Evolutionary conservation across 2,113 vertebrate species (phyloP).

Genomic region (Ptilorrhoa leucosticta): DNA sequence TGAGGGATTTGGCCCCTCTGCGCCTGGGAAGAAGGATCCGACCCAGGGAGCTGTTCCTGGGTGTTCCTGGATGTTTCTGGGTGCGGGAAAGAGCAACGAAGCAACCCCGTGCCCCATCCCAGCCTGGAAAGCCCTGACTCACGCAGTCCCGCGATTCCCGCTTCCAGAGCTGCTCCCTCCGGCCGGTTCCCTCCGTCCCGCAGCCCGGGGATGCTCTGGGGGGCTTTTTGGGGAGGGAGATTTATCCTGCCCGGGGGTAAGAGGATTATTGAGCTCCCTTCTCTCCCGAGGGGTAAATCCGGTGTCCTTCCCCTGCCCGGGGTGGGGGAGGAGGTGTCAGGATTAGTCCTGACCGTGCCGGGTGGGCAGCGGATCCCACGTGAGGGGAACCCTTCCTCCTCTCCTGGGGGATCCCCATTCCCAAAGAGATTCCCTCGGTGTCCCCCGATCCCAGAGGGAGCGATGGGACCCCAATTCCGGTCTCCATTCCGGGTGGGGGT

Average conservation of each 20-base stretch:
- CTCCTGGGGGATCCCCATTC: fast-evolving
- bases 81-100: neutral
- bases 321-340: neutral
- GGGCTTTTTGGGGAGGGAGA: neutral
- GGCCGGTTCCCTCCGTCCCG: neutral
- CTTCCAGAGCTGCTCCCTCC: neutral
- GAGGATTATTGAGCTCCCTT: conserved; percentile 80
- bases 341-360: neutral
- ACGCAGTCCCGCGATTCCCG: neutral
- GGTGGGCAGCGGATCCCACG: neutral
- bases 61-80: neutral
- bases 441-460: neutral
- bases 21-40: neutral
- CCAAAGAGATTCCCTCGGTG: fast-evolving
- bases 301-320: neutral
- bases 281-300: conserved; percentile 37
- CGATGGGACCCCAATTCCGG: neutral
- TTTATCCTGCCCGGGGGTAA: conserved; percentile 75
- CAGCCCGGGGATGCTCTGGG: neutral
- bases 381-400: neutral
- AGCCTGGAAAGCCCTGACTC: neutral
- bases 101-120: fast-evolving
- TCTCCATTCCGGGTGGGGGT: neutral
- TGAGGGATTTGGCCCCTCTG: fast-evolving
- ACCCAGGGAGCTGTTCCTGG: neutral